These are phyloP conservation scores for Nesidiocoris tenuis DNA, from an alignment of 2,888 invertebrate species.

Conservation along the genomic window DNA sequence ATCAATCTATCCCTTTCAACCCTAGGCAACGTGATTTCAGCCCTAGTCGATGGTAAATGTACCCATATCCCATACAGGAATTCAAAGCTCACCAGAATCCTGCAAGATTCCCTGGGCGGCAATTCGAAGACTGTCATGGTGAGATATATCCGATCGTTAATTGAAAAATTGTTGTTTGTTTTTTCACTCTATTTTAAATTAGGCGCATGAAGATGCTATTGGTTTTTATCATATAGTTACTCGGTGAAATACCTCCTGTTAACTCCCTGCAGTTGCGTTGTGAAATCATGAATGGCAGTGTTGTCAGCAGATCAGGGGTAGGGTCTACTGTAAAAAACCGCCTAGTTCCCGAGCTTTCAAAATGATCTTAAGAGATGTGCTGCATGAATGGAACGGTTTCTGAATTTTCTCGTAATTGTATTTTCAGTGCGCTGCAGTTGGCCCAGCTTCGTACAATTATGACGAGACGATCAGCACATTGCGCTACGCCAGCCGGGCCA, in stretches of 20 bases:
- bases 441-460: slow-evolving; percentile 94
- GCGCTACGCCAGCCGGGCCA: slow-evolving; percentile 94
- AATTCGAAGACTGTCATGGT: slow-evolving; percentile 95
- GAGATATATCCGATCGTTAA: slow-evolving; percentile 50
- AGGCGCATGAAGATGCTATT: too few relatives aligned
- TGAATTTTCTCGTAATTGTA: not conserved
- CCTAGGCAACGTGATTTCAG: slow-evolving; percentile 96
- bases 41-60: slow-evolving; percentile 94
- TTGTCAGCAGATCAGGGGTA: too few relatives aligned
- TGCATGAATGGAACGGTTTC: too few relatives aligned
- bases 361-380: too few relatives aligned
- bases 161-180: not conserved
- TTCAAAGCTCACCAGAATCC: slow-evolving; percentile 88
- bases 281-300: too few relatives aligned
- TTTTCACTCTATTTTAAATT: not conserved
- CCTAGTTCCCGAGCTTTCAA: too few relatives aligned
- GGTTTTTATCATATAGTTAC: too few relatives aligned
- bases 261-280: too few relatives aligned
- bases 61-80: slow-evolving; percentile 98
- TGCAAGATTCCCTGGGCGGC: slow-evolving; percentile 96
- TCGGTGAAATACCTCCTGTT: too few relatives aligned
- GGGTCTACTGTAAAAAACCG: too few relatives aligned
- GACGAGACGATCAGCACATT: slow-evolving; percentile 97
- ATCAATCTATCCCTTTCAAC: slow-evolving; percentile 97
- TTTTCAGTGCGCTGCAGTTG: slow-evolving; percentile 86